A percentile compares a stretch with the other conserved stretches of the same genome.
These are phyloP conservation scores for Sebastes steindachneri DNA, from an alignment of 2,797 vertebrate species.

Conservation along the genomic window DNA sequence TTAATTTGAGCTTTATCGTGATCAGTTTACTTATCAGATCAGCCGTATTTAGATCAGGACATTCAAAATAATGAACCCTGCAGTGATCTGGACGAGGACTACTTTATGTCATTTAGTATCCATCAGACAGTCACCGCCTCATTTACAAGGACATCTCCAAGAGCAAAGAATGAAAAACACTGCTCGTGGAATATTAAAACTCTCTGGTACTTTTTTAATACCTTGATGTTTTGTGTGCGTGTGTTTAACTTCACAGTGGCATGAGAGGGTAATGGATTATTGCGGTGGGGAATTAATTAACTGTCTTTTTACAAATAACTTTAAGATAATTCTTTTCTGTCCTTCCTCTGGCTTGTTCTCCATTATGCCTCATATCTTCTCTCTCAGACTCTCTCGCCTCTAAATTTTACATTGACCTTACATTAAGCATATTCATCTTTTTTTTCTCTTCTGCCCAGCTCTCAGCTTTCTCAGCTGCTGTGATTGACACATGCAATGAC, in stretches of 20 bases:
- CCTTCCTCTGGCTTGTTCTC: conserved; percentile 19
- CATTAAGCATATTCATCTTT: not conserved
- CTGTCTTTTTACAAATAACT: conserved; percentile 28
- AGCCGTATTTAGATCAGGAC: not conserved
- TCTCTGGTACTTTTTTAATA: not conserved
- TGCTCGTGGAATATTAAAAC: not conserved
- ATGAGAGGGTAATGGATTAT: conserved; percentile 27
- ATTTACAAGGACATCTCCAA: conserved; percentile 2
- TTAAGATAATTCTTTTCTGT: conserved; percentile 41
- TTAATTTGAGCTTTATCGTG: not conserved
- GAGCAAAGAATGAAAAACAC: not conserved
- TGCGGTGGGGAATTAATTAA: conserved; percentile 41
- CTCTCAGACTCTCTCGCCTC: conserved; percentile 1
- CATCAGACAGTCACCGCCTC: not conserved
- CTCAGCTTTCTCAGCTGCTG: conserved; percentile 4
- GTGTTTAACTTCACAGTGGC: conserved; percentile 4
- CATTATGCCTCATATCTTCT: conserved; percentile 13
- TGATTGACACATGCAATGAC: conserved; percentile 43
- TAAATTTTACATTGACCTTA: conserved; percentile 37
- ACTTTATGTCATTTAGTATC: not conserved
- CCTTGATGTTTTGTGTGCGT: not conserved
- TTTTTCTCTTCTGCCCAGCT: not conserved
- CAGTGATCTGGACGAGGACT: not conserved
- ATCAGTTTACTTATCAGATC: not conserved
- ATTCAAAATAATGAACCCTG: not conserved